Evolutionary conservation across 2,113 vertebrate species (phyloP), one percentile per base, ranked within the genome.

Genomic region (Urocolius indicus): DNA sequence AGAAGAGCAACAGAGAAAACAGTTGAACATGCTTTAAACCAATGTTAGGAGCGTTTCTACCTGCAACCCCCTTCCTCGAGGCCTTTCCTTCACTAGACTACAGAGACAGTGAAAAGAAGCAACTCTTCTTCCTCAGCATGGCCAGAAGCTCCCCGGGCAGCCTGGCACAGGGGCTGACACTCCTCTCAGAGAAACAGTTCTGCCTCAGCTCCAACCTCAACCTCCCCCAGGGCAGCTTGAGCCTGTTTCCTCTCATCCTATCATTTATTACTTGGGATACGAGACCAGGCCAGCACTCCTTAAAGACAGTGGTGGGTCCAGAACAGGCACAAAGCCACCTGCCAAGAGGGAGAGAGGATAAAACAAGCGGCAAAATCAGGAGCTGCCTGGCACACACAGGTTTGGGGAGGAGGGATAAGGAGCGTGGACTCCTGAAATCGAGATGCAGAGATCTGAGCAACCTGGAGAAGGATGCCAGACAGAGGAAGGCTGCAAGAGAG

Each of bases 351-450:
- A 59, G 29, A 63, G 13, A 30, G 14, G 52, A 4, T 13, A 34
- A 57, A 67, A 76, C 10, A 61, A 84, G 41, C 57, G 34, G 30
- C 17, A 45, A 80, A 59, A 55, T 51, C 27, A 51, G 54, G 41
- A 38, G 52, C 12, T 13, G 20, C 17, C 13, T 20, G 13, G 19
- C 11, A 9, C 32, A 21, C 22, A 11, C 3, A 41, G 13, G 11
- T 75, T 13, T 59, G 15, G 41, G 52, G 36, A 89, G 20, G 27
- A 30, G 30, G 15, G 29, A 8, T 1, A 18, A 61, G 61, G 13
- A 7, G 72, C 49, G 51, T 1, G 0, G 14, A 12, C 30, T 30
- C 30, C 36, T 41, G 29, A 6, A 30, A 32, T 57, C 0, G 2
- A 15, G 67, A 13, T 23, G 43, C 32, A 24, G 43, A 41, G 61